Evolutionary conservation across 2,888 invertebrate genomes (phyloP).

Genomic region (Athalia cordata): DNA sequence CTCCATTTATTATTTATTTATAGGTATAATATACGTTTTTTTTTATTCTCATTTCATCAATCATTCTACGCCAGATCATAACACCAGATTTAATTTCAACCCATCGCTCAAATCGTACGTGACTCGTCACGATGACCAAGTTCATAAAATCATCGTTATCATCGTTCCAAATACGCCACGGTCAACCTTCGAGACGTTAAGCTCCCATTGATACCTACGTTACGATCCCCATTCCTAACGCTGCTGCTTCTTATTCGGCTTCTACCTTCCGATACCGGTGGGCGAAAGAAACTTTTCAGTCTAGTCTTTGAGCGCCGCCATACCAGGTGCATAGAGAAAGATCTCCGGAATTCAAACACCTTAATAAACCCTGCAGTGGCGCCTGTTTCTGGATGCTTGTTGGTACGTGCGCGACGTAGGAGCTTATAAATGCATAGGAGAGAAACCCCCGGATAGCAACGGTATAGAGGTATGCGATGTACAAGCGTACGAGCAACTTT

Average conservation of each 20-base stretch:
- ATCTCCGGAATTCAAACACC: conserved; percentile 12
- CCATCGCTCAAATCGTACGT: neutral
- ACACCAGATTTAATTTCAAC: neutral
- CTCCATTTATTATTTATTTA: neutral
- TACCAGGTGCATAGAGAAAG: neutral
- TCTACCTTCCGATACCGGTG: neutral
- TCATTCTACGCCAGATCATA: neutral
- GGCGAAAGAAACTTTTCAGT: neutral
- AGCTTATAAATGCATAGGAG: neutral
- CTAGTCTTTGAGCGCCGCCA: neutral
- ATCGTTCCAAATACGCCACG: too few relatives aligned
- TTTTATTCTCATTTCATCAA: neutral
- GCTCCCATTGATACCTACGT: too few relatives aligned
- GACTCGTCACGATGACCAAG: too few relatives aligned
- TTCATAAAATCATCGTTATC: too few relatives aligned
- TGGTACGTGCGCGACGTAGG: neutral
- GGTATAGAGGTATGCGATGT: too few relatives aligned
- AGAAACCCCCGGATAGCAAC: too few relatives aligned
- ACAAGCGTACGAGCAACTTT: too few relatives aligned
- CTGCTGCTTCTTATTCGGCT: neutral
- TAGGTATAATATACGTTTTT: neutral
- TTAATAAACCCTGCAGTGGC: conserved; percentile 12
- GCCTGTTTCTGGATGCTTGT: neutral
- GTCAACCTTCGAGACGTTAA: too few relatives aligned
- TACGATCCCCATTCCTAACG: too few relatives aligned